These are phyloP conservation scores for Patella depressa DNA, from an alignment of 2,888 invertebrate species.

Conservation along the genomic window DNA sequence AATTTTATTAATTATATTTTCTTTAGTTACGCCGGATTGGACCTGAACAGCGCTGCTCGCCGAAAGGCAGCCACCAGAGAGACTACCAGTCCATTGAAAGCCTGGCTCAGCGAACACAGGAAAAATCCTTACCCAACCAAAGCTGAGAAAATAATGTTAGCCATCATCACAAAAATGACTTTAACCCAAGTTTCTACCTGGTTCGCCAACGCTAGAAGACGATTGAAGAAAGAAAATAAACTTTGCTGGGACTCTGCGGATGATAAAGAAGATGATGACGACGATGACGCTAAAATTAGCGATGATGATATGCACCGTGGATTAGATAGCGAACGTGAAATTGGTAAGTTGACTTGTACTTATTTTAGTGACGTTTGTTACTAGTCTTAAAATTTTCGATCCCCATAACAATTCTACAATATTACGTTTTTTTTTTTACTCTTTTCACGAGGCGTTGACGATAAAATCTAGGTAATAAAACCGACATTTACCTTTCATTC, in stretches of 20 bases:
- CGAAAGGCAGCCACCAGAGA: slow-evolving; percentile 98
- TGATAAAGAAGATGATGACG: slow-evolving; percentile 44
- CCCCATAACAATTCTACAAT: too few relatives aligned
- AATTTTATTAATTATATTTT: slow-evolving; percentile 18
- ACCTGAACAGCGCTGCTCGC: slow-evolving; percentile 85
- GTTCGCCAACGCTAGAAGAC: slow-evolving; percentile 94
- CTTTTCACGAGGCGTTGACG: too few relatives aligned
- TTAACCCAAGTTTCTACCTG: slow-evolving; percentile 92
- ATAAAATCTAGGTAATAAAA: too few relatives aligned
- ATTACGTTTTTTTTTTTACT: too few relatives aligned
- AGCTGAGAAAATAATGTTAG: slow-evolving; percentile 95
- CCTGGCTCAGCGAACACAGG: slow-evolving; percentile 96
- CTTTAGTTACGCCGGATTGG: slow-evolving; percentile 70
- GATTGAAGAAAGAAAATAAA: slow-evolving; percentile 96
- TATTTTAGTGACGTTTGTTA: too few relatives aligned
- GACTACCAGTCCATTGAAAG: slow-evolving; percentile 95
- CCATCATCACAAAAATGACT: slow-evolving; percentile 96
- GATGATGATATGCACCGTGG: slow-evolving; percentile 48
- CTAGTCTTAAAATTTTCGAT: too few relatives aligned
- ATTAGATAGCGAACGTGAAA: background rate
- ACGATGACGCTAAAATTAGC: slow-evolving; percentile 58
- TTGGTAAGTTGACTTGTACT: background rate
- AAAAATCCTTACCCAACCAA: slow-evolving; percentile 98
- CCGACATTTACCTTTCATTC: too few relatives aligned
- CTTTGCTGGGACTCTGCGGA: slow-evolving; percentile 83